These are phyloP conservation scores for Cynaeus angustus DNA, from an alignment of 2,888 invertebrate species.

Conservation along the genomic window DNA sequence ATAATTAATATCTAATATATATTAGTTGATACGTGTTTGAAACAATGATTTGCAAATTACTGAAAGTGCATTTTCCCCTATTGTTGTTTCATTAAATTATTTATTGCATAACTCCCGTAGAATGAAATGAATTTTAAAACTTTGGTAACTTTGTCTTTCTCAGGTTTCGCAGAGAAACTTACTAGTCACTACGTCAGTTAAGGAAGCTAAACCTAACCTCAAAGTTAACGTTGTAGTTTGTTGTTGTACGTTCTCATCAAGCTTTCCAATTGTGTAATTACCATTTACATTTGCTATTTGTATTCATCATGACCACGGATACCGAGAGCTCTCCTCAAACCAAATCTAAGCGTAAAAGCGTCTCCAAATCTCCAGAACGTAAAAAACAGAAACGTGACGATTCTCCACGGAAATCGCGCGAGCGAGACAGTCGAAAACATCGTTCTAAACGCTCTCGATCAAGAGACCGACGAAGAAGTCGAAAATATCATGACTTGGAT, in stretches of 20 bases:
- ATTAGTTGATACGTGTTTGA: too few species aligned
- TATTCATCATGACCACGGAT: slow-evolving; percentile 52
- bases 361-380: slow-evolving; percentile 49
- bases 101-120: too few species aligned
- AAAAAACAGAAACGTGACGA: slow-evolving; percentile 48
- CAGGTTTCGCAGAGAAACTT: too few species aligned
- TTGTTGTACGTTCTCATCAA: too few species aligned
- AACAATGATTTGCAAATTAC: too few species aligned
- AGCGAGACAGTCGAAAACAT: slow-evolving; percentile 44
- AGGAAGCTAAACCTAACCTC: not conserved
- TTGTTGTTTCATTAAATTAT: too few species aligned
- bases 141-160: too few species aligned
- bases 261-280: too few species aligned
- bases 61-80: too few species aligned
- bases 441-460: slow-evolving; percentile 55
- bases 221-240: not conserved
- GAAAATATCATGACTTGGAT: slow-evolving; percentile 49
- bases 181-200: not conserved
- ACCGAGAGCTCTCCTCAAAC: slow-evolving; percentile 51
- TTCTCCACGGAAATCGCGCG: slow-evolving; percentile 26
- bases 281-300: not conserved
- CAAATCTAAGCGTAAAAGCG: slow-evolving; percentile 43
- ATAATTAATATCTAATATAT: too few species aligned
- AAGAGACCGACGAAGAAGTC: slow-evolving; percentile 28
- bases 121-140: too few species aligned